Base-by-base conservation (phyloP, 2,797 vertebrate species). In the Serranus cabrilla region DNA sequence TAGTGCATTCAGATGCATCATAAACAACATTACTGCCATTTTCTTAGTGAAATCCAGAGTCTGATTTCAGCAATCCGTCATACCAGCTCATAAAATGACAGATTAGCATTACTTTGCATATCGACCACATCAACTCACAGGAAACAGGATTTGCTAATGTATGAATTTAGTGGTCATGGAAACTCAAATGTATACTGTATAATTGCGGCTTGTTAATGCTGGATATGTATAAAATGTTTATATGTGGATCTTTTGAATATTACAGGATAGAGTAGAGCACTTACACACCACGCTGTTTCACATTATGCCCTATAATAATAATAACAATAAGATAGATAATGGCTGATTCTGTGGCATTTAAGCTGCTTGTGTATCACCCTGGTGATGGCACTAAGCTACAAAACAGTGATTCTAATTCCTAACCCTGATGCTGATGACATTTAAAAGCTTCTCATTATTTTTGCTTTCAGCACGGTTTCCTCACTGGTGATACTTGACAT, bases 81-180 rank as follows among this genome's bases (percentile, higher is more conserved):
- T 70, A 55, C 81, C 66, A 59, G 23, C 43, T 82, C 69, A 70
- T 54, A 59, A 63, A 77, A 76, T 80, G 67, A 63, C 75, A 86
- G 58, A 76, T 81, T 79, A 56, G 9, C 11, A 66, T 58, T 72
- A 66, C 76, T 66, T 71, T 85, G 69, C 57, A 56, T 0, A 1
- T 57, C 45, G 12, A 79, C 84, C 82, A 67, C 79, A 87, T 64
- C 12, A 77, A 71, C 27, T 76, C 51, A 67, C 37, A 81, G 64
- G 49, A 87, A 81, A 78, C 46, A 11, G 47, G 62, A 84, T 84
- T 83, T 64, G 34, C 60, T 54, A 70, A 81, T 81, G 67, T 77
- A 75, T 74, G 63, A 80, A 66, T 27, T 64, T 66, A 50, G 69
- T 71, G 71, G 74, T 85, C 49, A 74, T 82, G 87, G 82, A 89